A percentile compares a stretch with the other conserved stretches of the same genome.
These are phyloP conservation scores for Morinoia aosen DNA, from an alignment of 2,888 invertebrate species.

Conservation along the genomic window DNA sequence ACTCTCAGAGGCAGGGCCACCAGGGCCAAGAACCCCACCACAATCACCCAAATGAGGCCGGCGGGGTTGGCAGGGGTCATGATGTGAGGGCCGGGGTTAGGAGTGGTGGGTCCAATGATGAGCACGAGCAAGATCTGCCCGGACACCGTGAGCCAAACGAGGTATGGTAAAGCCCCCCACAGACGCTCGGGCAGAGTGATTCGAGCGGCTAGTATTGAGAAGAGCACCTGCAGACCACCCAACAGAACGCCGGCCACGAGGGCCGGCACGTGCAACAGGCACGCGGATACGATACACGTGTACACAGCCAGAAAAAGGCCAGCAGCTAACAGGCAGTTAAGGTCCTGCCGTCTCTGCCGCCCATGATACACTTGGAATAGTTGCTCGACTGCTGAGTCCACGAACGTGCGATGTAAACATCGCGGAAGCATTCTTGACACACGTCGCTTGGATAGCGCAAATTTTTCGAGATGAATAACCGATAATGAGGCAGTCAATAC, in stretches of 20 bases:
- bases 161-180: constrained; percentile 75
- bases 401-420: constrained; percentile 74
- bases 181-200: constrained; percentile 60
- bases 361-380: constrained; percentile 82
- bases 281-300: constrained; percentile 53
- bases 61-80: constrained; percentile 73
- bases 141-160: constrained; percentile 79
- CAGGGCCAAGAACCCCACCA: constrained; percentile 82
- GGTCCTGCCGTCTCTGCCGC: constrained; percentile 80
- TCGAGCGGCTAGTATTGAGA: constrained; percentile 70
- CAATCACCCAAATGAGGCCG: constrained; percentile 81
- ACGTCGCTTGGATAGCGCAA: constrained; percentile 64
- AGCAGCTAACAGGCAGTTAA: constrained; percentile 72
- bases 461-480: constrained; percentile 66
- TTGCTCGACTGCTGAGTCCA: constrained; percentile 78
- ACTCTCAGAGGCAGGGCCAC: constrained; percentile 81
- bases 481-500: constrained; percentile 63
- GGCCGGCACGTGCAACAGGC: constrained; percentile 51
- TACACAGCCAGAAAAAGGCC: constrained; percentile 60
- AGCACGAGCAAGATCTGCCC: constrained; percentile 78
- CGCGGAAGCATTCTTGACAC: constrained; percentile 64
- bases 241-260: constrained; percentile 53
- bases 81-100: constrained; percentile 31
- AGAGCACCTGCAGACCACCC: constrained; percentile 71
- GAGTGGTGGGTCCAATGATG: constrained; percentile 57